Conservation (phyloP, 2,797 vertebrate genomes). For the Cygnus olor region DNA sequence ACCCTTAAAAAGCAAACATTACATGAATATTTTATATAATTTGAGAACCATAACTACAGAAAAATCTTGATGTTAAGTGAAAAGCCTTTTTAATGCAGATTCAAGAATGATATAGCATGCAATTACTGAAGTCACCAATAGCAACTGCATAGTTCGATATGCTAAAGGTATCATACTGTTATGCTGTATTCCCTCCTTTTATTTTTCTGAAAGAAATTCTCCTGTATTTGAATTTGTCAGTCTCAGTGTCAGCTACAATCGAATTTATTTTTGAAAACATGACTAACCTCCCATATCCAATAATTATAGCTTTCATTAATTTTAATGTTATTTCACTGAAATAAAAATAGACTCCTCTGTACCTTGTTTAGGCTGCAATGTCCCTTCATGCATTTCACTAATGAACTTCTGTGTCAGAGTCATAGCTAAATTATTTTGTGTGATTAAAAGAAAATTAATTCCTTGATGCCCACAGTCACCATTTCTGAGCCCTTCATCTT, state of each 20-base stretch:
- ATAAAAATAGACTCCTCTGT: background rate
- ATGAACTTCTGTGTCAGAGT: background rate
- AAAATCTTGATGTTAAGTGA: background rate
- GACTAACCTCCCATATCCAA: background rate
- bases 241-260: background rate
- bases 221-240: background rate
- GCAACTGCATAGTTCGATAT: background rate
- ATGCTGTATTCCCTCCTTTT: background rate
- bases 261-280: conserved; percentile 30
- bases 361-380: background rate
- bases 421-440: background rate
- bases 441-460: conserved; percentile 6
- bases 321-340: background rate
- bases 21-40: background rate
- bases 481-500: background rate
- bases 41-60: background rate
- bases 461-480: background rate
- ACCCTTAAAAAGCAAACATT: background rate
- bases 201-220: background rate
- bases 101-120: background rate
- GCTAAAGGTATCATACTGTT: background rate
- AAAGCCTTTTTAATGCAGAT: background rate
- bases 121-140: background rate
- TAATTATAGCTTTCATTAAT: background rate
- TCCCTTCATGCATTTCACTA: background rate